Base-by-base conservation (phyloP, 2,113 vertebrate species). In the Hemibagrus wyckioides region DNA sequence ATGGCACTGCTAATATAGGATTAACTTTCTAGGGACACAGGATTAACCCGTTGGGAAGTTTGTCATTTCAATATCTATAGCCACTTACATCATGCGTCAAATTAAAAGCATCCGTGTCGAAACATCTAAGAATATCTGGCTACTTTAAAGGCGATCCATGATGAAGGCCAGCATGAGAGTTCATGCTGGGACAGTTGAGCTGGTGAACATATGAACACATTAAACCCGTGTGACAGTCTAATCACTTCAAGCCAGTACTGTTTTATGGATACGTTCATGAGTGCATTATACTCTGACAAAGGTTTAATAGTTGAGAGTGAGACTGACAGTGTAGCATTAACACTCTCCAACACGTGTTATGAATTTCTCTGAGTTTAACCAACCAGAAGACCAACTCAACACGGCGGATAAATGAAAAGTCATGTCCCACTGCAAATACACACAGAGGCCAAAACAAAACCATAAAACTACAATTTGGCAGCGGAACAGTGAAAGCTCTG, bases 401-500 rank as follows among this genome's bases (percentile, higher is more conserved):
- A 59, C 44, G 4, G 81, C 28, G 17, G 48, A 84, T 76, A 84
- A 88, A 88, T 19, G 65, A 30, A 89, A 88, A 90, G 71, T 77
- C 48, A 69, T 76, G 75, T 86, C n/a, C 76, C 11, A 15, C 71
- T 75, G 67, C 57, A 80, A 85, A 81, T 79, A 44, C 79, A 33
- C 59, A 80, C 57, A 67, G n/a, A 52, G 80, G 50, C 77, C 80
- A 84, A 88, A 90, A 86, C 89, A 88, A 86, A 84, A 41, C 89
- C 67, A 86, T 88, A 86, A 88, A 88, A 84, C 82, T 63, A 82
- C 89, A 80, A 80, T 61, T 61, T 61, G 56, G 54, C 67, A 61
- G 36, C 33, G 9, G 25, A 79, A 75, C 52, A 63, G 54, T 56
- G n/a, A 63, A 57, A 82, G 41, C 28, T 3, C 15, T 65, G 77